Conservation (phyloP, 2,113 vertebrate genomes). For the Microcebus jonahi region DNA sequence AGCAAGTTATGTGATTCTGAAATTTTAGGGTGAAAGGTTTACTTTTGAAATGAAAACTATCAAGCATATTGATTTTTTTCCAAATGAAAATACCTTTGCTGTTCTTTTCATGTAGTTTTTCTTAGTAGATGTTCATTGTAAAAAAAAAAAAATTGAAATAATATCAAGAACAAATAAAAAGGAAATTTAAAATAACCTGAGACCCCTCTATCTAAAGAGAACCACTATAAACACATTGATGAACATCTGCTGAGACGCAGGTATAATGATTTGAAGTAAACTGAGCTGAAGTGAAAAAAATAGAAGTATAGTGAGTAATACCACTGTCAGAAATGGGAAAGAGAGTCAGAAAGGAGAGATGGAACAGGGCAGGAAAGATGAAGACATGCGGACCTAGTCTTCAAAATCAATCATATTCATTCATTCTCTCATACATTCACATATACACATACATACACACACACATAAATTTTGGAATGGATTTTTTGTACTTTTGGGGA, state of each 20-base stretch:
- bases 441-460: not conserved
- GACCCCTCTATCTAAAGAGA: not conserved
- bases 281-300: not conserved
- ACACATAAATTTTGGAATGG: not conserved
- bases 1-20: not conserved
- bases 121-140: not conserved
- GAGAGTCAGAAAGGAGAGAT: not conserved
- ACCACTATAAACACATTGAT: not conserved
- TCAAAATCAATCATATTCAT: not conserved
- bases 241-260: not conserved
- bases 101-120: not conserved
- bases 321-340: not conserved
- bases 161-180: not conserved
- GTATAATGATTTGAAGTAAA: not conserved
- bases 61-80: not conserved
- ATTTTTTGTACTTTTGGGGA: not conserved
- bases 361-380: not conserved
- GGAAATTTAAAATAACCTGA: not conserved
- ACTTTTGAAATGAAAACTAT: conserved; percentile 38
- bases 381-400: not conserved
- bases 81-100: not conserved
- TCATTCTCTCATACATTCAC: not conserved
- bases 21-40: conserved; percentile 37
- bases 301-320: not conserved
- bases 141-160: not conserved